Percentiles rank a stretch among this genome's conserved stretches.
These are phyloP conservation scores for Ferdinandea cuprea DNA, from an alignment of 2,888 invertebrate genomes.

Conservation along the genomic window DNA sequence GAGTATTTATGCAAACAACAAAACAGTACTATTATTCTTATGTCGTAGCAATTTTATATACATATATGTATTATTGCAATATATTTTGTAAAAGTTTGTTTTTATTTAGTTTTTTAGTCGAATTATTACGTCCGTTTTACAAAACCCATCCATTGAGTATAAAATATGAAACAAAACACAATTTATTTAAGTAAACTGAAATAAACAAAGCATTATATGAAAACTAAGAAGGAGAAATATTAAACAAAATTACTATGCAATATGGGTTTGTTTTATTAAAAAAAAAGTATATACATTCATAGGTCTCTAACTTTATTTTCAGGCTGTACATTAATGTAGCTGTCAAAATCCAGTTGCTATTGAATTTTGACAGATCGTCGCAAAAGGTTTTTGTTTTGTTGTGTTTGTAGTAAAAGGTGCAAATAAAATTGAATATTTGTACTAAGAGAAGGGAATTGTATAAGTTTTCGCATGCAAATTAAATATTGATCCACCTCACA, in stretches of 20 bases:
- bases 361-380: too few relatives aligned
- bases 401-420: too few relatives aligned
- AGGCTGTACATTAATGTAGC: too few relatives aligned
- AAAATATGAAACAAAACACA: conserved; percentile 45
- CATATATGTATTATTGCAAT: conserved; percentile 23
- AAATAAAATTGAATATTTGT: too few relatives aligned
- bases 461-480: too few relatives aligned
- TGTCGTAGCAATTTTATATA: conserved; percentile 43
- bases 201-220: conserved; percentile 38
- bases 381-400: too few relatives aligned
- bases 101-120: conserved; percentile 35
- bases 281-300: too few relatives aligned
- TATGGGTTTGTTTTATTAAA: not conserved
- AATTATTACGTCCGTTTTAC: conserved; percentile 72
- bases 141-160: conserved; percentile 71
- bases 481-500: too few relatives aligned
- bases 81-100: conserved; percentile 26
- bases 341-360: too few relatives aligned
- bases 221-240: conserved; percentile 50
- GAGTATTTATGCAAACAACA: conserved; percentile 12
- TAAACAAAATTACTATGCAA: conserved; percentile 57
- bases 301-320: too few relatives aligned
- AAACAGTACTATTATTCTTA: conserved; percentile 32
- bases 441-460: too few relatives aligned
- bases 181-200: conserved; percentile 41